Evolutionary conservation across 53 echinoderm and acorn worm genomes (phyloP), one percentile per base, ranked within the genome.

Genomic region (Astropecten irregularis): DNA sequence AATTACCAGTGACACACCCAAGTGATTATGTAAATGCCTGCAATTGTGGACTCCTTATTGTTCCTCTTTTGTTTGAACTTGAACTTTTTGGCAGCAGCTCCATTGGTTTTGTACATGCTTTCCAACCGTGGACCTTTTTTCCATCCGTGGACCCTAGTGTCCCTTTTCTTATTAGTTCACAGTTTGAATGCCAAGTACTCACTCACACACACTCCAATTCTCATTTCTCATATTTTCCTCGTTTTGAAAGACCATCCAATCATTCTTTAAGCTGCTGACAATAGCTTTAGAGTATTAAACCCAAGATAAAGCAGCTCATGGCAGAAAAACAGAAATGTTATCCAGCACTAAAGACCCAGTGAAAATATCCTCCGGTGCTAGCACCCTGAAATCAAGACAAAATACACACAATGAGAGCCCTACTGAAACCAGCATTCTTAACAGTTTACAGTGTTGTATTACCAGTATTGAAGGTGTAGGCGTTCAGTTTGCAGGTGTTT

Each of bases 291-390:
- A 42, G 42, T 11, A 42, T 42, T 42, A 42, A 42, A 11, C 42
- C 36, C 18, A 40, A 36, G 35, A 19, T 36, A 3, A 35, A 37
- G 36, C 62, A 79, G 46, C 79, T 62, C 49, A 31, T 47, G 79
- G 79, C 61, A 18, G 79, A 37, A 60, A 79, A 79, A 61, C 79
- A 79, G 79, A 79, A 79, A 79, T 62, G 62, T 79, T 79, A 79
- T 79, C 63, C 79, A 19, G 31, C 47, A 44, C 62, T 79, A 58
- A 79, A 79, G 79, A 63, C 79, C 31, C 37, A 35, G 47, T 19
- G 32, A 79, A 79, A 79, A 79, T 61, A 79, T 26, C 79, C 79
- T 62, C 56, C 19, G 79, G 79, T 58, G 40, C 23, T 57, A 10
- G 15, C 27, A n/a, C n/a, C 4, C 9, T 57, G 76, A 56, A 61